phyloP scores from a whole-genome alignment of 2,797 vertebrate species.

The Fratercula arctica region DNA sequence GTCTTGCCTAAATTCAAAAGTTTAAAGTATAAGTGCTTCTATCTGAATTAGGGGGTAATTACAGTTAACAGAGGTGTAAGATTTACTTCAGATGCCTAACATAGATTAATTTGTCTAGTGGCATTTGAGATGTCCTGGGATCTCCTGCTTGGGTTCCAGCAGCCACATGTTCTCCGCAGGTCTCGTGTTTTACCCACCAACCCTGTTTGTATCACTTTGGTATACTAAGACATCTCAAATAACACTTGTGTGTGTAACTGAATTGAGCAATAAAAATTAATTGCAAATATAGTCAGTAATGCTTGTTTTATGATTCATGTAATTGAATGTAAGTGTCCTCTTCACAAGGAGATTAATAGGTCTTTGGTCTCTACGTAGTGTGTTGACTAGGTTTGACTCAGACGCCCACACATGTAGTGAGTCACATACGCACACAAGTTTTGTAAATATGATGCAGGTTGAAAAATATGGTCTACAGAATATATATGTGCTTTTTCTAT shows the following conservation, averaged over 20 bases:
- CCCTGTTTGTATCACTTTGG: background rate
- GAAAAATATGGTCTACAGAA: background rate
- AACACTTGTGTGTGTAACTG: background rate
- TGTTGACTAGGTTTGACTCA: background rate
- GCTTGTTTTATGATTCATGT: background rate
- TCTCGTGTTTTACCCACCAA: background rate
- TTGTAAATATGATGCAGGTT: background rate
- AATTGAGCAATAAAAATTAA: background rate
- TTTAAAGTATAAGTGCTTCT: background rate
- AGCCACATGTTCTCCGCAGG: background rate
- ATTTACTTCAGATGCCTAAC: background rate
- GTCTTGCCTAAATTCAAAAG: background rate
- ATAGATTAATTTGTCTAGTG: background rate
- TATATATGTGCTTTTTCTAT: background rate
- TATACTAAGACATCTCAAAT: background rate
- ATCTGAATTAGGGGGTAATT: background rate
- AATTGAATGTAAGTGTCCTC: background rate
- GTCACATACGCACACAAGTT: background rate
- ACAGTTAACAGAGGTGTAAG: background rate
- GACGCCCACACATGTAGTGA: background rate
- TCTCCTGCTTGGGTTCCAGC: background rate
- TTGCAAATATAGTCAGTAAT: background rate
- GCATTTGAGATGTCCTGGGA: background rate
- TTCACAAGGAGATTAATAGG: background rate
- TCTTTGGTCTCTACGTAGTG: background rate